These are phyloP conservation scores for Acholoe squamosa DNA, from an alignment of 2,888 invertebrate genomes.

Conservation along the genomic window DNA sequence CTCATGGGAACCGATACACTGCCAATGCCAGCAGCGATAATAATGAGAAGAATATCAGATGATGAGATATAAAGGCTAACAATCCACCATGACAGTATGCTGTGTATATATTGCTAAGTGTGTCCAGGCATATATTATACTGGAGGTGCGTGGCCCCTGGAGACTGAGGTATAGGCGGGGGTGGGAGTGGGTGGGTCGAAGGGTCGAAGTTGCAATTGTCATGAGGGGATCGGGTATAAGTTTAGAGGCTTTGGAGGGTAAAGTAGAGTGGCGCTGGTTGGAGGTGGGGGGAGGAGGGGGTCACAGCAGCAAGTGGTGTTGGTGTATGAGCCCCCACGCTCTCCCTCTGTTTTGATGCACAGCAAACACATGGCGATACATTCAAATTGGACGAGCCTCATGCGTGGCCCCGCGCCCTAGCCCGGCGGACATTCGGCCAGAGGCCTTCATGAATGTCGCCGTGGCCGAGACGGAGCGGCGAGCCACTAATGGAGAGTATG, in stretches of 20 bases:
- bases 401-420: background rate
- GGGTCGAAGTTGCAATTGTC: background rate
- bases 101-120: too few species aligned
- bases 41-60: too few species aligned
- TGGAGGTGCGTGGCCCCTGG: background rate
- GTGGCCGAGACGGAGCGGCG: slow-evolving; percentile 36
- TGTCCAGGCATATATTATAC: too few species aligned
- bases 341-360: slow-evolving; percentile 59
- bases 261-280: background rate
- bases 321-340: slow-evolving; percentile 52
- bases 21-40: too few species aligned
- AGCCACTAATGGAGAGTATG: slow-evolving; percentile 62
- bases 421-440: slow-evolving; percentile 44
- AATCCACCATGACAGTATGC: too few species aligned
- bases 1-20: too few species aligned
- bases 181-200: background rate
- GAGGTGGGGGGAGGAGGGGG: background rate
- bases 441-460: slow-evolving; percentile 57
- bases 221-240: background rate
- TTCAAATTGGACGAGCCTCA: slow-evolving; percentile 55
- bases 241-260: background rate
- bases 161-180: background rate
- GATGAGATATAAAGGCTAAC: too few species aligned
- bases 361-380: slow-evolving; percentile 60
- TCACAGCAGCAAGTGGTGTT: slow-evolving; percentile 28